Evolutionary conservation across 1,140 invertebrate genomes (phyloP).

Genomic region (Bombus fervidus): DNA sequence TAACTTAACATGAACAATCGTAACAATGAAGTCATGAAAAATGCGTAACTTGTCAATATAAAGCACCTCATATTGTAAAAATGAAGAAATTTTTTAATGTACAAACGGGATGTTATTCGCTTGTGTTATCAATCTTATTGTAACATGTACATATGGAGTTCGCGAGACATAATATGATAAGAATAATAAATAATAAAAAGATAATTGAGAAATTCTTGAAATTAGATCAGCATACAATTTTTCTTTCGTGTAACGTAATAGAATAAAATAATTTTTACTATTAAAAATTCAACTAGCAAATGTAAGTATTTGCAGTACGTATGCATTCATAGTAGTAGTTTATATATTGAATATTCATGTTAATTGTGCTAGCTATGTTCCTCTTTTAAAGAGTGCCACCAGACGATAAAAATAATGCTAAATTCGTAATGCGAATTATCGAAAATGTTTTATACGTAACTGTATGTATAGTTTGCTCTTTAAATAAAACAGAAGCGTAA

Average conservation of each 20-base stretch:
- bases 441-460: too few relatives aligned
- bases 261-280: not conserved
- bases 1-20: not conserved
- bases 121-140: slow-evolving; percentile 5
- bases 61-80: not conserved
- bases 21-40: not conserved
- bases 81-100: not conserved
- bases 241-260: too few relatives aligned
- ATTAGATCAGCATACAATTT: not conserved
- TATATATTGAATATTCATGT: not conserved
- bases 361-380: not conserved
- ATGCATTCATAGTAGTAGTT: too few relatives aligned
- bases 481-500: not conserved
- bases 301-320: too few relatives aligned
- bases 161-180: slow-evolving; percentile 27
- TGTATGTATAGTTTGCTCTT: not conserved
- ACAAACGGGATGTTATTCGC: not conserved
- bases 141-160: not conserved
- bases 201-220: slow-evolving; percentile 3
- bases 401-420: not conserved
- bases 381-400: not conserved
- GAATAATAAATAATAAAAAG: slow-evolving; percentile 22
- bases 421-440: too few relatives aligned
- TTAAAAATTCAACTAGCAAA: too few relatives aligned
- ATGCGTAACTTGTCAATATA: not conserved